A percentile compares a stretch with the other conserved stretches of the same genome.
Conservation (phyloP, 1,140 invertebrate genomes). For the Nixonia krombeini region DNA sequence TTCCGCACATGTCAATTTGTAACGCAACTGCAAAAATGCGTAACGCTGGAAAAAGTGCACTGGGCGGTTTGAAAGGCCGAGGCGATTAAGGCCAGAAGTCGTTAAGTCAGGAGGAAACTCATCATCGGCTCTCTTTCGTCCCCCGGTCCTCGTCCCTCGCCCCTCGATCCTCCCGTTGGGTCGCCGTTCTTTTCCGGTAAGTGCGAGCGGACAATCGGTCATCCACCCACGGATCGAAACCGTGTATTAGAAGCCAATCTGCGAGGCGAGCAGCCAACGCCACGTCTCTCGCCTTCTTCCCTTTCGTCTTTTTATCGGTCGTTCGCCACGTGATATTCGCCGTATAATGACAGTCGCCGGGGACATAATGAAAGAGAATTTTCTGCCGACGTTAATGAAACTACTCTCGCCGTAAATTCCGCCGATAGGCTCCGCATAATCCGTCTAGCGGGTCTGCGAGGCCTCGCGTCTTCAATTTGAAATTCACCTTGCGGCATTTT, state of each 20-base stretch:
- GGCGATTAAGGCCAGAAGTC: too few relatives aligned
- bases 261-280: background rate
- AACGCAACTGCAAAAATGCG: too few relatives aligned
- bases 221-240: constrained; percentile 14
- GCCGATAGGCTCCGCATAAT: constrained; percentile 6
- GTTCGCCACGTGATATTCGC: background rate
- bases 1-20: too few relatives aligned
- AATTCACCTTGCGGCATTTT: too few relatives aligned
- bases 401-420: constrained; percentile 1
- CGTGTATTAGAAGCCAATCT: constrained; percentile 8
- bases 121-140: constrained; percentile 1
- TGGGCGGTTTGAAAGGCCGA: too few relatives aligned
- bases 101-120: constrained; percentile 41
- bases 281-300: background rate
- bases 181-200: constrained; percentile 24
- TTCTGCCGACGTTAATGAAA: constrained; percentile 18
- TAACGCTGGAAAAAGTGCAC: too few relatives aligned
- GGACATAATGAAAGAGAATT: constrained; percentile 17
- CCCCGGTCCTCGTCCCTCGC: constrained; percentile 5
- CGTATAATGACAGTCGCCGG: constrained; percentile 7
- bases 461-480: too few relatives aligned
- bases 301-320: constrained; percentile 9
- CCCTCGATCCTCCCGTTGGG: constrained; percentile 8
- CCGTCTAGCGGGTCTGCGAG: background rate
- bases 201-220: constrained; percentile 4